A percentile compares a stretch with the other conserved stretches of the same genome.
phyloP scores from a whole-genome alignment of 92 coral and sea anemone species.

The Blastomussa wellsi region DNA sequence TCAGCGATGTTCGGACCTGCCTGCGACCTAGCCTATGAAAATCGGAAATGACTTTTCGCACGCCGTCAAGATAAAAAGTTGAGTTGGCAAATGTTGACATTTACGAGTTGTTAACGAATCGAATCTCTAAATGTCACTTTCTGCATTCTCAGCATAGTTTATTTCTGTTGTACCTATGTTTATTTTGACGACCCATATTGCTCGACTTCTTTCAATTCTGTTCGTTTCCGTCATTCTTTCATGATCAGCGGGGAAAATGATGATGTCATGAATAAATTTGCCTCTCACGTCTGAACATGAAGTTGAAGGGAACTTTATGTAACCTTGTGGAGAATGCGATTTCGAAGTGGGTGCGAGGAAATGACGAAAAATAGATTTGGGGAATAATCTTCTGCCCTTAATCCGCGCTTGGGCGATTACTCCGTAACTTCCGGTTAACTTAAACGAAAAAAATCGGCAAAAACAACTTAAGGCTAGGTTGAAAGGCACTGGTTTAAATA shows the following conservation, averaged over 20 bases:
- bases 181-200: conserved; percentile 26
- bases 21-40: not conserved
- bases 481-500: not conserved
- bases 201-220: conserved; percentile 11
- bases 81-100: not conserved
- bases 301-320: not conserved
- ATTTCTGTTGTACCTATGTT: conserved; percentile 1
- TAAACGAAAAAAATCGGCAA: not conserved
- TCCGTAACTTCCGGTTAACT: conserved; percentile 1
- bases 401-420: not conserved
- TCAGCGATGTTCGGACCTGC: conserved; percentile 10
- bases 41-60: conserved; percentile 34
- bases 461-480: not conserved
- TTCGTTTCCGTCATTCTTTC: conserved; percentile 22
- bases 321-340: not conserved
- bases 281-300: not conserved
- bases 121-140: conserved; percentile 12
- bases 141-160: conserved; percentile 1
- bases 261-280: conserved; percentile 33
- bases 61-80: not conserved
- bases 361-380: not conserved
- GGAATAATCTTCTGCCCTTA: not conserved
- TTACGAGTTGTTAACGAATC: not conserved
- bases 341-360: not conserved
- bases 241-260: conserved; percentile 10